A percentile compares a stretch with the other conserved stretches of the same genome.
Evolutionary conservation across 92 coral and sea anemone species (phyloP).

Genomic region (Plumapathes pennacea): DNA sequence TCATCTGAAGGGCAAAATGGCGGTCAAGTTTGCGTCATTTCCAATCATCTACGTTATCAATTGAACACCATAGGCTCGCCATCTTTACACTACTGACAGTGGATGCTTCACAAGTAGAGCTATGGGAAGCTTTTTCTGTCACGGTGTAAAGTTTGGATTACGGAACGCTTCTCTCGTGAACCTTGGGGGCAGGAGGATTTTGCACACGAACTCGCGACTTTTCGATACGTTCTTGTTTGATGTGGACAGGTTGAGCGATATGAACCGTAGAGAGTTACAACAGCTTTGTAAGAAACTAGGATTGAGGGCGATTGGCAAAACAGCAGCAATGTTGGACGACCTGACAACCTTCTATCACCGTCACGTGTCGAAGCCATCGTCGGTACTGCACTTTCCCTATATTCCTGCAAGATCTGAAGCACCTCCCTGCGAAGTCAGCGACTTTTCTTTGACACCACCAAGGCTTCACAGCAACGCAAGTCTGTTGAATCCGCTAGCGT

Average conservation of each 20-base stretch:
- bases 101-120: too few relatives aligned
- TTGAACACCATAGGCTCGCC: too few relatives aligned
- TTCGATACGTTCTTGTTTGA: conserved; percentile 71
- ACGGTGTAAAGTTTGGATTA: too few relatives aligned
- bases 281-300: conserved; percentile 72
- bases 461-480: conserved; percentile 39
- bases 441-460: conserved; percentile 1
- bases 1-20: conserved; percentile 1
- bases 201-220: too few relatives aligned
- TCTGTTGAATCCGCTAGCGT: conserved; percentile 45
- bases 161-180: too few relatives aligned
- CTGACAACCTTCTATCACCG: conserved; percentile 56
- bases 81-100: too few relatives aligned
- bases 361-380: conserved; percentile 52
- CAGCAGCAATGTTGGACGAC: conserved; percentile 43
- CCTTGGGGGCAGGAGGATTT: too few relatives aligned
- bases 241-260: conserved; percentile 32
- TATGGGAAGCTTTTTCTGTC: too few relatives aligned
- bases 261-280: conserved; percentile 81
- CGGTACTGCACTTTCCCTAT: conserved; percentile 80
- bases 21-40: too few relatives aligned
- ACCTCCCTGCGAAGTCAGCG: not conserved
- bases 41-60: too few relatives aligned
- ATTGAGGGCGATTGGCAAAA: conserved; percentile 73
- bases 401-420: conserved; percentile 17